phyloP scores from a whole-genome alignment of 2,888 invertebrate genomes.

The Trichopria drosophilae region DNA sequence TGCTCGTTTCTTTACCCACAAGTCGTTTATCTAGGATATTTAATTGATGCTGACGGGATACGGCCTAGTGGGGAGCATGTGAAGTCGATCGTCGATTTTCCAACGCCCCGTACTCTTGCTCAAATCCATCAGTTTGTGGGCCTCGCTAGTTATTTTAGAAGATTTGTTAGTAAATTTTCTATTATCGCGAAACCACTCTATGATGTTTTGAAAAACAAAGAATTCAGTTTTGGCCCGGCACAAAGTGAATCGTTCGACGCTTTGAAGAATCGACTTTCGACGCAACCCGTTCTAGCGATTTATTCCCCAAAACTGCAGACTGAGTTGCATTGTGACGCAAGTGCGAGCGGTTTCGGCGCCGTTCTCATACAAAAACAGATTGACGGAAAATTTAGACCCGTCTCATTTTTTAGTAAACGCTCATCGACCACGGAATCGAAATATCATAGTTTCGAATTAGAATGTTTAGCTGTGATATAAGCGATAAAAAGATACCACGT shows the following conservation, averaged over 20 bases:
- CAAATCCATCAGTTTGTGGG: constrained; percentile 18
- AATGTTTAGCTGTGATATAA: constrained; percentile 8
- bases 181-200: constrained; percentile 4
- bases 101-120: constrained; percentile 3
- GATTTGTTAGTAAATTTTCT: constrained; percentile 9
- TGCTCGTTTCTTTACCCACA: constrained; percentile 12
- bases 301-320: constrained; percentile 37
- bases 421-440: constrained; percentile 40
- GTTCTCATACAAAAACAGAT: constrained; percentile 46
- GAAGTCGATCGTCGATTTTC: constrained; percentile 2
- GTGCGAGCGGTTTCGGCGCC: constrained; percentile 41
- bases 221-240: constrained; percentile 22
- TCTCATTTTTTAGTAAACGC: constrained; percentile 44
- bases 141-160: constrained; percentile 8
- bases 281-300: constrained; percentile 28
- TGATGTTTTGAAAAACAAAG: constrained; percentile 6
- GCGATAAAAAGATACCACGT: constrained; percentile 39
- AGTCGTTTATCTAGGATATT: constrained; percentile 22
- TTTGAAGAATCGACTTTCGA: constrained; percentile 16
- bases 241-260: constrained; percentile 25
- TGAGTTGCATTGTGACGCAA: constrained; percentile 48
- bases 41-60: constrained; percentile 2
- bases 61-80: not conserved
- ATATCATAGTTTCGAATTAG: constrained; percentile 34
- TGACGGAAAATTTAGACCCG: constrained; percentile 30